Evolutionary conservation across 2,797 vertebrate species (phyloP).

Genomic region (Steatocranus sp.): DNA sequence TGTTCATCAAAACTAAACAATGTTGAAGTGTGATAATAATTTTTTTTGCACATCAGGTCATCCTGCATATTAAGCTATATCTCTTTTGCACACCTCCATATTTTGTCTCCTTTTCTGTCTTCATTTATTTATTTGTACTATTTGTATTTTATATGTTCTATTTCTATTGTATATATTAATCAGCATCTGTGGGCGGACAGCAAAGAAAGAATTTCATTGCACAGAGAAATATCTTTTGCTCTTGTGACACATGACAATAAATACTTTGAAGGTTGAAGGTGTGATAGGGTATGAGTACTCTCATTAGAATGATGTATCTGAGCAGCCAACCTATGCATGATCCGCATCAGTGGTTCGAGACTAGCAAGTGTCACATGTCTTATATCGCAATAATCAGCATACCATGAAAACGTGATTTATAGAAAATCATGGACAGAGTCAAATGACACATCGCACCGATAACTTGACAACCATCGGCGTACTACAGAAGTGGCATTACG

Average conservation of each 20-base stretch:
- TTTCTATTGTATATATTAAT: no score
- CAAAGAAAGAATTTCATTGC: no score
- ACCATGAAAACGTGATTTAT: neutral
- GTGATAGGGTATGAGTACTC: neutral
- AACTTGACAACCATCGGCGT: neutral
- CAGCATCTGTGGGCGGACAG: no score
- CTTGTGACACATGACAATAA: no score
- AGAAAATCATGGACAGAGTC: neutral
- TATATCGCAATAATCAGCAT: neutral
- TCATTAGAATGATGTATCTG: neutral
- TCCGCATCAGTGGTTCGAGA: neutral
- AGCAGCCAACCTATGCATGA: neutral
- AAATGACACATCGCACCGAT: fast-evolving
- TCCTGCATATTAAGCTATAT: no score
- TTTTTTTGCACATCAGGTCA: no score
- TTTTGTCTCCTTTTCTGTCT: no score
- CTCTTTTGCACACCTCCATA: no score
- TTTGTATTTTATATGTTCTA: no score
- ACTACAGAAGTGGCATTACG: neutral
- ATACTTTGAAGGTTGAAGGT: neutral
- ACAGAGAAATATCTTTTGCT: no score
- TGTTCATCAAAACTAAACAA: neutral
- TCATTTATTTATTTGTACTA: no score
- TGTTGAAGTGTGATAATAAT: no score
- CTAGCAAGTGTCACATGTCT: constrained; percentile 1